These are phyloP conservation scores for Sebastes kiyomatsui DNA, from an alignment of 2,797 vertebrate species.

Conservation along the genomic window DNA sequence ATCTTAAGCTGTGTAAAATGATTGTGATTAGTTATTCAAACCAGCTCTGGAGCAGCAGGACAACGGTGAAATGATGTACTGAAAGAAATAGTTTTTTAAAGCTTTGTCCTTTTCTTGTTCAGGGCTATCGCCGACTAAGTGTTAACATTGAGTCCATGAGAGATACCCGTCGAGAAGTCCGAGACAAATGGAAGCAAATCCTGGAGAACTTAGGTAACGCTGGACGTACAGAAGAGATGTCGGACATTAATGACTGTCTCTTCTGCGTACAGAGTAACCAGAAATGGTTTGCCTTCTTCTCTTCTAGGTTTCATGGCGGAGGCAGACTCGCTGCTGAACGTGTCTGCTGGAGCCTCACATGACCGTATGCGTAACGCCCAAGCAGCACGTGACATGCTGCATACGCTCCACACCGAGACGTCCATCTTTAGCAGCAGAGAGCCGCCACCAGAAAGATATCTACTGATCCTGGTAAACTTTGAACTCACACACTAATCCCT, in stretches of 20 bases:
- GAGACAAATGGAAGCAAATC: constrained; percentile 85
- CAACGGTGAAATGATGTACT: neutral
- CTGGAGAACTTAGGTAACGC: constrained; percentile 86
- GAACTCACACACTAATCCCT: neutral
- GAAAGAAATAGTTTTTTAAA: neutral
- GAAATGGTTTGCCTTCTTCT: neutral
- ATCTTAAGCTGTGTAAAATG: neutral
- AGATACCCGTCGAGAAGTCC: constrained; percentile 83
- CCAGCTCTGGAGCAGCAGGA: neutral
- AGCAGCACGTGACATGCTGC: constrained; percentile 76
- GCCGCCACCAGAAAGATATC: constrained; percentile 86
- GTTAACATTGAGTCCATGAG: constrained; percentile 87
- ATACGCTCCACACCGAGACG: constrained; percentile 79
- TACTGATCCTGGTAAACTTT: constrained; percentile 84
- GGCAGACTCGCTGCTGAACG: constrained; percentile 82
- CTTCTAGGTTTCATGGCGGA: constrained; percentile 84
- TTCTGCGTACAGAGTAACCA: neutral
- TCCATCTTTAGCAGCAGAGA: constrained; percentile 79
- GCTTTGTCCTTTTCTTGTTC: neutral
- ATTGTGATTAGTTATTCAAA: neutral
- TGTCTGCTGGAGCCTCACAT: constrained; percentile 79
- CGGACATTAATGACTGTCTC: neutral
- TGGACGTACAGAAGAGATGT: neutral
- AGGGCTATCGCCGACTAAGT: constrained; percentile 86
- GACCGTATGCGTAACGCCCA: constrained; percentile 84